Evolutionary conservation across 2,113 vertebrate genomes (phyloP).

Genomic region (Danionella cerebrum): DNA sequence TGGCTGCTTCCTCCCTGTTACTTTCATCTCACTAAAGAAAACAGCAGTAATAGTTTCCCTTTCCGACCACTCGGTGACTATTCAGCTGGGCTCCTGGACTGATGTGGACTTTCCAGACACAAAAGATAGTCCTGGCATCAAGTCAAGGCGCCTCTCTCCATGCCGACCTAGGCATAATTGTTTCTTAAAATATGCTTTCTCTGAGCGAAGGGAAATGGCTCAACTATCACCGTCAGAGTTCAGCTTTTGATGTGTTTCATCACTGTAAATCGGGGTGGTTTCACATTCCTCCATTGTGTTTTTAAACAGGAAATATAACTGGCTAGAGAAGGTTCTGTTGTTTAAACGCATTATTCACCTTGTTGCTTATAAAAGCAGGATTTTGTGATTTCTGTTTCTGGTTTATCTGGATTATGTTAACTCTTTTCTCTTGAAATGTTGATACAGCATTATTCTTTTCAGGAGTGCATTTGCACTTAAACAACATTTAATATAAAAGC

Average conservation of each 20-base stretch:
- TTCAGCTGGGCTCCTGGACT: constrained; percentile 62
- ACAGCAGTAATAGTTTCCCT: constrained; percentile 80
- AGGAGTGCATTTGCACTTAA: too few species aligned
- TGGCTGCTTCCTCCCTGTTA: constrained; percentile 63
- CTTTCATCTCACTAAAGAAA: constrained; percentile 79
- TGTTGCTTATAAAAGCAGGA: not conserved
- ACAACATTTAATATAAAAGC: too few species aligned
- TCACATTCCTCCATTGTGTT: constrained; percentile 25
- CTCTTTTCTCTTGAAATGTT: not conserved
- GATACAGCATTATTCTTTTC: too few species aligned
- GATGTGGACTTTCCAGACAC: constrained; percentile 75
- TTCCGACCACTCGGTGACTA: constrained; percentile 70
- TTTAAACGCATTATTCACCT: constrained; percentile 9
- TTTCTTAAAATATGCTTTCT: constrained; percentile 66
- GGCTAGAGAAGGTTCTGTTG: constrained; percentile 11
- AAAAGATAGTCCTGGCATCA: constrained; percentile 69
- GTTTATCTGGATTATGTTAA: too few species aligned
- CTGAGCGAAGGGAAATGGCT: constrained; percentile 56
- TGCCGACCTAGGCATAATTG: constrained; percentile 65
- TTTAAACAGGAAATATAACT: constrained; percentile 33
- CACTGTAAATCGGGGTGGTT: constrained; percentile 28
- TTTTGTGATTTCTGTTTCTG: not conserved
- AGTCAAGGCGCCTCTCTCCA: constrained; percentile 69
- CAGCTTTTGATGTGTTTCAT: constrained; percentile 54
- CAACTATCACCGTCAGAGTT: constrained; percentile 60